phyloP scores from a whole-genome alignment of 2,113 vertebrate genomes.

The Charadrius vociferus region DNA sequence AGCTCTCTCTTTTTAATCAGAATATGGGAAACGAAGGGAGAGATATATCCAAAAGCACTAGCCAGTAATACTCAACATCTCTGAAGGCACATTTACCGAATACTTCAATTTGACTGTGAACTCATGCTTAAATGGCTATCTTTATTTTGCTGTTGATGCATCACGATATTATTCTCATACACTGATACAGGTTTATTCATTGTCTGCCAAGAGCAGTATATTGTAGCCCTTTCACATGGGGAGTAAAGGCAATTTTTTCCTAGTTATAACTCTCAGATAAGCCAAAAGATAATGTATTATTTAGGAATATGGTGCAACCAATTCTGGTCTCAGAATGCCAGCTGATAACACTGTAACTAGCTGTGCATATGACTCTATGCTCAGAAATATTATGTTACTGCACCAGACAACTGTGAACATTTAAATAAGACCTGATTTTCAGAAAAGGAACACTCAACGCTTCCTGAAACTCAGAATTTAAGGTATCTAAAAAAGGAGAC shows the following conservation, averaged over 20 bases:
- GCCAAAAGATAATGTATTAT: not conserved
- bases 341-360: not conserved
- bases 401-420: not conserved
- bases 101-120: not conserved
- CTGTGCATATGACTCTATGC: not conserved
- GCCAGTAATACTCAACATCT: not conserved
- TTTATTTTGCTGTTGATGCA: not conserved
- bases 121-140: not conserved
- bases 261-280: not conserved
- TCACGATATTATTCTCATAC: not conserved
- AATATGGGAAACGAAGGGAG: not conserved
- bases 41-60: constrained; percentile 21
- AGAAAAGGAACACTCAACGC: not conserved
- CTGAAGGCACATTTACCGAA: constrained; percentile 7
- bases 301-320: not conserved
- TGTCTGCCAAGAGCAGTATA: not conserved
- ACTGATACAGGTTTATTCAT: not conserved
- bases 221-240: not conserved
- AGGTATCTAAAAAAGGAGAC: not conserved
- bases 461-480: not conserved
- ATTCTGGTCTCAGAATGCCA: not conserved
- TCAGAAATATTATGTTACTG: not conserved
- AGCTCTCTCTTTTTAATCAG: constrained; percentile 31
- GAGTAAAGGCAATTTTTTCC: not conserved
- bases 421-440: not conserved